Evolutionary conservation across 2,888 invertebrate genomes (phyloP).

Genomic region (Pyralis farinalis): DNA sequence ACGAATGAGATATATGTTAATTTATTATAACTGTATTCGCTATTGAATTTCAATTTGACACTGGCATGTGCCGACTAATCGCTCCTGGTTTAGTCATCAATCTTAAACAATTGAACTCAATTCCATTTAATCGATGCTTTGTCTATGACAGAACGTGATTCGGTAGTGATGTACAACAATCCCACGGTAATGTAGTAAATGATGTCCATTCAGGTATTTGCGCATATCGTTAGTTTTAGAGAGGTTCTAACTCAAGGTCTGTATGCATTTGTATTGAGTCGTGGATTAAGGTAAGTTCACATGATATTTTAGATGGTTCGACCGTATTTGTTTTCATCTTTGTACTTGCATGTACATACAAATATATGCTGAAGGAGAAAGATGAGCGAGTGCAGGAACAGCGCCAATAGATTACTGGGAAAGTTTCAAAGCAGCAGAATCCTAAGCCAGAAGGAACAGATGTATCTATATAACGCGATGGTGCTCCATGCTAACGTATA

Average conservation of each 20-base stretch:
- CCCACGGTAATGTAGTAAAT: slow-evolving; percentile 26
- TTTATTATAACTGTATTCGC: too few species aligned
- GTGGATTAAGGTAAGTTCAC: slow-evolving; percentile 9
- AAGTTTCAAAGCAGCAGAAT: too few species aligned
- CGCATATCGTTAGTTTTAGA: slow-evolving; percentile 39
- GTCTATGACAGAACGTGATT: slow-evolving; percentile 10
- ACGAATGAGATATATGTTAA: too few species aligned
- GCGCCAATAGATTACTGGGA: too few species aligned
- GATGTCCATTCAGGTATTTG: slow-evolving; percentile 25
- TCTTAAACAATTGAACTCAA: neutral
- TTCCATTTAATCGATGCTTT: neutral
- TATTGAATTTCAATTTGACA: neutral
- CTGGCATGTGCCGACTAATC: neutral
- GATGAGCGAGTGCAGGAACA: too few species aligned
- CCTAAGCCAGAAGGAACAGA: too few species aligned
- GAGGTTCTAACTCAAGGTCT: slow-evolving; percentile 37
- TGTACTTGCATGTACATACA: too few species aligned
- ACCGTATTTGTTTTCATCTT: too few species aligned
- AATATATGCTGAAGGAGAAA: too few species aligned
- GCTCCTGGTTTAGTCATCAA: neutral
- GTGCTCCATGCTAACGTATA: too few species aligned
- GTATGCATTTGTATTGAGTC: slow-evolving; percentile 16
- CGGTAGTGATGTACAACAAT: slow-evolving; percentile 13
- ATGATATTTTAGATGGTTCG: too few species aligned
- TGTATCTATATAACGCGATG: too few species aligned